A percentile compares a stretch with the other conserved stretches of the same genome.
phyloP scores from a whole-genome alignment of 2,797 vertebrate species.

The Rhinichthys osculus region DNA sequence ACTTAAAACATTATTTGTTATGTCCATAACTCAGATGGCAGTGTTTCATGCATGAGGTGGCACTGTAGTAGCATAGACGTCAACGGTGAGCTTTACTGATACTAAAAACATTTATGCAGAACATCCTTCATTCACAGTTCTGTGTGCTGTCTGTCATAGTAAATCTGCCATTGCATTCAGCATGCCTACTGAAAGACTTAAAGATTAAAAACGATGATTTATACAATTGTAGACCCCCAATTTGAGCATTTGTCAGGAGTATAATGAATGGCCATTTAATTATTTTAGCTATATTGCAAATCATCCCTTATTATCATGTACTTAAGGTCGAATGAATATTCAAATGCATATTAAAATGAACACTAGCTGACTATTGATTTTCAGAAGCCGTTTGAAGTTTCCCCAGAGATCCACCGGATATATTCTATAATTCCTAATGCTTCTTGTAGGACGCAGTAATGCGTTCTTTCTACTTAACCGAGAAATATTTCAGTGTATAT shows the following conservation, averaged over 20 bases:
- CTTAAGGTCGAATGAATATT: conserved; percentile 40
- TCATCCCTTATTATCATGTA: conserved; percentile 41
- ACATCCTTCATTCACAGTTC: background rate
- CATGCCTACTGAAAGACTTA: background rate
- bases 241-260: background rate
- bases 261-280: background rate
- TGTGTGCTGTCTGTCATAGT: background rate
- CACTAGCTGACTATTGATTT: conserved; percentile 49
- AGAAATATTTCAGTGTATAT: background rate
- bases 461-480: background rate
- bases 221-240: background rate
- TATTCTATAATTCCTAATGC: conserved; percentile 9
- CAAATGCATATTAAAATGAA: background rate
- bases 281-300: background rate
- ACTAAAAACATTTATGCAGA: background rate
- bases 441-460: background rate
- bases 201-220: background rate
- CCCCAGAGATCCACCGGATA: conserved; percentile 48
- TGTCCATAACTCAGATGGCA: background rate
- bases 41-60: background rate
- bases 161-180: background rate
- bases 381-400: conserved; percentile 59
- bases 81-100: background rate
- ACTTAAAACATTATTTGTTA: background rate
- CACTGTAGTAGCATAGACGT: background rate